A percentile compares a stretch with the other conserved stretches of the same genome.
These are phyloP conservation scores for Campaea margaritaria DNA, from an alignment of 2,888 invertebrate genomes.

Conservation along the genomic window DNA sequence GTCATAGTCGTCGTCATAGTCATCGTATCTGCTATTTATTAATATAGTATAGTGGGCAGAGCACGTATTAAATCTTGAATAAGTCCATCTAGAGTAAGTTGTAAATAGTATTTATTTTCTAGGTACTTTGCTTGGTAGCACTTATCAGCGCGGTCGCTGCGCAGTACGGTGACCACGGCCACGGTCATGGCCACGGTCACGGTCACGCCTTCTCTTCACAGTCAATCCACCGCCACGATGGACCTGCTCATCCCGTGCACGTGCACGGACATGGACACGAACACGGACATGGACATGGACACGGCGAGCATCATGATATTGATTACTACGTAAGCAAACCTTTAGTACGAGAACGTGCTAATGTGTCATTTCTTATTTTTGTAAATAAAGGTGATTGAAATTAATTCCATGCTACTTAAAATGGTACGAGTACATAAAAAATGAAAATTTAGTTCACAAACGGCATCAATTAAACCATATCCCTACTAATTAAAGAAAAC, in stretches of 20 bases:
- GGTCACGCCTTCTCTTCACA: constrained; percentile 54
- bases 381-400: no score
- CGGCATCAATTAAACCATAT: no score
- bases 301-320: constrained; percentile 38
- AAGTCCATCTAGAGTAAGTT: not conserved
- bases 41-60: no score
- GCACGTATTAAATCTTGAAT: not conserved
- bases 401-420: no score
- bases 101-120: constrained; percentile 5
- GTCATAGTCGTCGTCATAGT: no score
- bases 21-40: no score
- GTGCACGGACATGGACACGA: constrained; percentile 66
- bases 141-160: constrained; percentile 54
- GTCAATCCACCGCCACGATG: constrained; percentile 51
- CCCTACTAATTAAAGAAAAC: no score
- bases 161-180: constrained; percentile 59
- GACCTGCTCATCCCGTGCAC: constrained; percentile 47
- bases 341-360: not conserved
- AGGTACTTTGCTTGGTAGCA: constrained; percentile 60
- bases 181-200: constrained; percentile 54
- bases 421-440: no score
- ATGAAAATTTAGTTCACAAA: no score
- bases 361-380: no score
- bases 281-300: constrained; percentile 30
- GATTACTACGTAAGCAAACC: constrained; percentile 47